phyloP scores from a whole-genome alignment of 2,113 vertebrate species.

The Heloderma charlesbogerti region DNA sequence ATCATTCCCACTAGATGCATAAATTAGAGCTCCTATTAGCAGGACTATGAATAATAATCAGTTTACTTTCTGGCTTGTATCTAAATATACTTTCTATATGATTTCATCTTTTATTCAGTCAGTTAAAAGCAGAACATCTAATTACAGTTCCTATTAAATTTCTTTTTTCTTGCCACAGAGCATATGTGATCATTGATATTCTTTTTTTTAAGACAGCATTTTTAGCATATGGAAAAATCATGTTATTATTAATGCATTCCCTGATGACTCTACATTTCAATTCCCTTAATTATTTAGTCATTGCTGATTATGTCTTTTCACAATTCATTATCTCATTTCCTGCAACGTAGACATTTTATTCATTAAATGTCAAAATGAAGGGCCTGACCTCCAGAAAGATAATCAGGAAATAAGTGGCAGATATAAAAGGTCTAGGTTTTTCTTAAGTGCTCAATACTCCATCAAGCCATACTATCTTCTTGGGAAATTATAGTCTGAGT shows the following conservation, averaged over 20 bases:
- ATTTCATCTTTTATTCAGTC: constrained; percentile 89
- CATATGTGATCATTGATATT: constrained; percentile 80
- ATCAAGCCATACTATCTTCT: constrained; percentile 60
- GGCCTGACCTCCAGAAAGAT: constrained; percentile 76
- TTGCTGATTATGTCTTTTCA: constrained; percentile 86
- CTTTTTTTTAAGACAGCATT: constrained; percentile 69
- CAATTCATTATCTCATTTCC: constrained; percentile 84
- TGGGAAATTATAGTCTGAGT: constrained; percentile 47
- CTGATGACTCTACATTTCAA: constrained; percentile 84
- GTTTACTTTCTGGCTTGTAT: constrained; percentile 84
- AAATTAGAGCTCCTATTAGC: constrained; percentile 82
- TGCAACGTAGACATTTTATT: constrained; percentile 80
- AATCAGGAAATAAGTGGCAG: constrained; percentile 78
- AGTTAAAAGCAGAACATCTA: constrained; percentile 85
- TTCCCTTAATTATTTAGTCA: constrained; percentile 86
- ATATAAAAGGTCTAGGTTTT: constrained; percentile 74
- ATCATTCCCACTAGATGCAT: constrained; percentile 82
- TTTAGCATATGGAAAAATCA: constrained; percentile 85
- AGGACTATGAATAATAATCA: constrained; percentile 84
- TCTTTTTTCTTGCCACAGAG: constrained; percentile 72
- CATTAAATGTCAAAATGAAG: constrained; percentile 83
- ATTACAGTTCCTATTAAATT: constrained; percentile 85
- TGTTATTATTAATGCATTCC: constrained; percentile 84
- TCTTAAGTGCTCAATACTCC: constrained; percentile 72
- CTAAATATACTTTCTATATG: constrained; percentile 88